Base-by-base conservation (phyloP, 1,140 invertebrate genomes). In the Megalonaias nervosa region DNA sequence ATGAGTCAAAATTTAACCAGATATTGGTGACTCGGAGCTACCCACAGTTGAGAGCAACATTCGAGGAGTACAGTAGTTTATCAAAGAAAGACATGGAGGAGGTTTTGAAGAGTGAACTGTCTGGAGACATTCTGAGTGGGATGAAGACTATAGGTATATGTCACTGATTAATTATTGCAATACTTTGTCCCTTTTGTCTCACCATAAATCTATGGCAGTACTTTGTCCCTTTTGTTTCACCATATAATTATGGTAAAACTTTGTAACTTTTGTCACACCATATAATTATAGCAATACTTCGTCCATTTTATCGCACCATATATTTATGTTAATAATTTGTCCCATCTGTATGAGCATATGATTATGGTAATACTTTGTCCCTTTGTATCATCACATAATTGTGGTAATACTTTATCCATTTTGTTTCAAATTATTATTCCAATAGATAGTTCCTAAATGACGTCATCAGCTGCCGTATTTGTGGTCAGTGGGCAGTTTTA, bases 1-100 rank as follows among this genome's bases (percentile, higher is more conserved):
- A 93, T 77, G 92, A 93, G 78, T 90, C 87, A n/a, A 80, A 86
- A 65, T 91, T 91, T 74, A 90, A 91, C 71, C 86, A 83, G 38
- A 89, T 91, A 48, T 79, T 91, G 12, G 84, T 80, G 19, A 86
- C 84, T 14, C 67, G 87, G 17, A 91, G 90, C 76, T 90, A 87
- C 81, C 85, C 91, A 17, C 90, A 91, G 72, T 81, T 91, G 19
- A 77, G 90, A 26, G 90, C 90, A 12, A 87, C 87, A 14, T 91
- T 91, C 77, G 88, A 89, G 38, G 90, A 90, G 68, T 91, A 91
- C 75, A 69, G 85, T 68, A 90, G 90, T 64, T 71, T 90, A 13
- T 87, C 89, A 17, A 87, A 88, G 72, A 90, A 90, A 61, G 86
- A 89, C 60, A 89, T 91, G 38, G 90, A 90, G 66, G 86, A 90